phyloP scores from a whole-genome alignment of 1,140 invertebrate species.

The Monochamus saltuarius region DNA sequence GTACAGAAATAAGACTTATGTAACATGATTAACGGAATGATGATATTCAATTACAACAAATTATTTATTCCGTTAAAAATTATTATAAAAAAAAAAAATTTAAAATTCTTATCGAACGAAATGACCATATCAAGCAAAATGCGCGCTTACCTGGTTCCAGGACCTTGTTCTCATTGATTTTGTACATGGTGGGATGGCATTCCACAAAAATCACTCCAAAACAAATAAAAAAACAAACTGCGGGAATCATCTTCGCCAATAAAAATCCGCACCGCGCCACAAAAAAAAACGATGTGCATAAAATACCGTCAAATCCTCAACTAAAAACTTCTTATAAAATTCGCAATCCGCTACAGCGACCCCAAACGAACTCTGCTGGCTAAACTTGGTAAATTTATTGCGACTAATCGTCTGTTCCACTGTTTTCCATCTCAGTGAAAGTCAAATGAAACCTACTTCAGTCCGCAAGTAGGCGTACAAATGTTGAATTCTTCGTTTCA shows the following conservation, averaged over 20 bases:
- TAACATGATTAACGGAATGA: too few relatives aligned
- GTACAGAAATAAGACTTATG: too few relatives aligned
- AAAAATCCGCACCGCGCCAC: neutral
- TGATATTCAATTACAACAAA: too few relatives aligned
- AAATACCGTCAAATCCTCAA: slow-evolving; percentile 5
- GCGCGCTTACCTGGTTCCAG: slow-evolving; percentile 10
- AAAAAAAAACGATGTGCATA: slow-evolving; percentile 4
- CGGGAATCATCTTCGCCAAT: neutral
- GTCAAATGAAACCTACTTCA: slow-evolving; percentile 9
- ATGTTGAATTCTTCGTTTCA: neutral
- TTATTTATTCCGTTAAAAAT: too few relatives aligned
- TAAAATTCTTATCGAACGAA: too few relatives aligned
- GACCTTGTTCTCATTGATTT: slow-evolving; percentile 13
- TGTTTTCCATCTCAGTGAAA: slow-evolving; percentile 12
- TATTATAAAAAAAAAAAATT: too few relatives aligned
- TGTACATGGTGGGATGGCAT: slow-evolving; percentile 15
- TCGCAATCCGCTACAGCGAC: slow-evolving; percentile 1
- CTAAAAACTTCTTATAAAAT: slow-evolving; percentile 12
- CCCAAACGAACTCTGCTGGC: neutral
- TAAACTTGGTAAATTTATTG: neutral
- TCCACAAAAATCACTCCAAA: neutral
- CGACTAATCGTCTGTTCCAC: slow-evolving; percentile 4
- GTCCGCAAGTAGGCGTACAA: neutral
- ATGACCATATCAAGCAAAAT: too few relatives aligned
- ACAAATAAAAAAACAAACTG: slow-evolving; percentile 4